Evolutionary conservation across 2,888 invertebrate genomes (phyloP).

Genomic region (Cephus nigrinus): DNA sequence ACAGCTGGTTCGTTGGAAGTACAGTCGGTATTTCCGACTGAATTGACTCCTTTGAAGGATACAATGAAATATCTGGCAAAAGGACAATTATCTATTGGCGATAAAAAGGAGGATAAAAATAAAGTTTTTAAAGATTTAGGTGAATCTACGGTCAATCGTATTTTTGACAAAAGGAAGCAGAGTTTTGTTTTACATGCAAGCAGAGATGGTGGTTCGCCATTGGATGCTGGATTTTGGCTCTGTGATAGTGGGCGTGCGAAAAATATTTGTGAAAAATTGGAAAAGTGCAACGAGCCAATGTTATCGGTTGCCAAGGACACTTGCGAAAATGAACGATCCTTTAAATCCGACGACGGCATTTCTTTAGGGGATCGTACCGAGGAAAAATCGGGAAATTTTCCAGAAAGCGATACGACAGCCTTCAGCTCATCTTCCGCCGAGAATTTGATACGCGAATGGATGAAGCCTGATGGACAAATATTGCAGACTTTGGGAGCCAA

Average conservation of each 20-base stretch:
- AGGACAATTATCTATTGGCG: constrained; percentile 11
- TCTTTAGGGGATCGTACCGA: neutral
- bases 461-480: constrained; percentile 2
- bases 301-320: neutral
- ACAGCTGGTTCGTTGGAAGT: neutral
- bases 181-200: constrained; percentile 33
- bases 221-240: constrained; percentile 21
- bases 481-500: neutral
- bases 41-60: constrained; percentile 13
- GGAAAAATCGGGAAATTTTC: neutral
- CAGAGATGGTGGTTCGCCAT: constrained; percentile 20
- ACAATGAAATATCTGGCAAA: constrained; percentile 29
- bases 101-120: constrained; percentile 10
- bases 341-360: neutral
- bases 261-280: neutral
- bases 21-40: neutral
- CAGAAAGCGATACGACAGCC: constrained; percentile 31
- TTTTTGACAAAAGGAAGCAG: constrained; percentile 1
- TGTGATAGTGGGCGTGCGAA: neutral
- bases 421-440: constrained; percentile 42
- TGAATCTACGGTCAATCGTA: neutral
- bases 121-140: neutral
- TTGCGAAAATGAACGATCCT: neutral
- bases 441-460: constrained; percentile 40
- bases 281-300: neutral